These are phyloP conservation scores for Patagioenas fasciata DNA, from an alignment of 2,113 vertebrate genomes.

Conservation along the genomic window DNA sequence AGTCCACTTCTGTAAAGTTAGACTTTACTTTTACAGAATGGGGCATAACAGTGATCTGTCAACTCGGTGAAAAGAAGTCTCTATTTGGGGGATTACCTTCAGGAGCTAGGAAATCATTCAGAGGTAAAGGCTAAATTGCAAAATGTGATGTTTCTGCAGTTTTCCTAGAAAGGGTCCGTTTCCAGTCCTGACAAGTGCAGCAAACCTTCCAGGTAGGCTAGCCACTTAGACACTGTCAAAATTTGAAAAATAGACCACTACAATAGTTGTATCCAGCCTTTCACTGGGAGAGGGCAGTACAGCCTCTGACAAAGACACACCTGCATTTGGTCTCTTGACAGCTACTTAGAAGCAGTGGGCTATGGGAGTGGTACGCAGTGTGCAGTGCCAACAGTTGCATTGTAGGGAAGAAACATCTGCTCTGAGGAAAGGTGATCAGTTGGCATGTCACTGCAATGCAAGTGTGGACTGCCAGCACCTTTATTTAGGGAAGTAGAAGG, in stretches of 20 bases:
- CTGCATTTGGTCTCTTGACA: neutral
- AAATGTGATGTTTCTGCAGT: neutral
- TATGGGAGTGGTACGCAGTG: accelerated
- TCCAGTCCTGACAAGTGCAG: neutral
- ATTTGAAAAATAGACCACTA: neutral
- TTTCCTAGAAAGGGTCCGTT: neutral
- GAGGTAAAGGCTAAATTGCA: neutral
- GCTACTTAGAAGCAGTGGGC: neutral
- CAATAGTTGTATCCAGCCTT: neutral
- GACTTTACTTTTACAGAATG: neutral
- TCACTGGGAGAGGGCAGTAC: neutral
- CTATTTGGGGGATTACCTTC: neutral
- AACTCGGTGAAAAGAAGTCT: neutral
- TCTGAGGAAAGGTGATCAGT: neutral
- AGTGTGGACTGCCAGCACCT: neutral
- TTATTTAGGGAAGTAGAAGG: neutral
- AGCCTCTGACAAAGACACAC: neutral
- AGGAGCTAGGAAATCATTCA: neutral
- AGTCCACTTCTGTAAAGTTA: neutral
- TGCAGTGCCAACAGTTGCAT: neutral
- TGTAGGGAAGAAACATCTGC: neutral
- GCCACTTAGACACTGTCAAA: neutral
- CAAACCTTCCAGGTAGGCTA: neutral
- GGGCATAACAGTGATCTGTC: neutral
- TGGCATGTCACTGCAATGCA: neutral